Conservation (phyloP, 2,888 invertebrate species). For the Sinotaia quadrata region DNA sequence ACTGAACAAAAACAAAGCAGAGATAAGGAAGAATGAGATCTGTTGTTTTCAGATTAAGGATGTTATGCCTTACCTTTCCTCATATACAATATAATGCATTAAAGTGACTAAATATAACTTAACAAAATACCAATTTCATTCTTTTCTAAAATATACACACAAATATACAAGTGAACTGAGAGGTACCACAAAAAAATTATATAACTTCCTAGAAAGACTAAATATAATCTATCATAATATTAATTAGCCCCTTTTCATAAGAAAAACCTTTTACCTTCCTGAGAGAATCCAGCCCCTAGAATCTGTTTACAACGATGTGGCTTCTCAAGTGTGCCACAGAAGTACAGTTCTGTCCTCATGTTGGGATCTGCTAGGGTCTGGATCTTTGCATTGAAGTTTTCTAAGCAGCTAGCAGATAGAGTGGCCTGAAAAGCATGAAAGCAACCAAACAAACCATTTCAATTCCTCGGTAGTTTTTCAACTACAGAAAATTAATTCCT, state of each 20-base stretch:
- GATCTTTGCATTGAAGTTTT: slow-evolving; percentile 43
- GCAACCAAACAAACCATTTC: too few relatives aligned
- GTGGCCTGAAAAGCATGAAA: slow-evolving; percentile 46
- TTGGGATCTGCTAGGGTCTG: slow-evolving; percentile 48
- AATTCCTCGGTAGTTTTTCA: too few relatives aligned
- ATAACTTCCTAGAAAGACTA: background rate
- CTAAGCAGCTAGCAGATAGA: slow-evolving; percentile 45
- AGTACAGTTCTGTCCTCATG: slow-evolving; percentile 63
- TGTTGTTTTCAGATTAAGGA: too few relatives aligned
- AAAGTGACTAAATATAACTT: too few relatives aligned
- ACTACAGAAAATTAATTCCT: too few relatives aligned
- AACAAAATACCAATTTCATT: too few relatives aligned
- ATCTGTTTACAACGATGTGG: slow-evolving; percentile 61
- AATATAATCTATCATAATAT: too few relatives aligned
- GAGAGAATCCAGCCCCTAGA: slow-evolving; percentile 61
- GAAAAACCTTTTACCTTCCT: slow-evolving; percentile 53
- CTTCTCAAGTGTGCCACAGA: slow-evolving; percentile 60
- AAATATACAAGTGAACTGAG: background rate
- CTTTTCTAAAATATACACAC: background rate
- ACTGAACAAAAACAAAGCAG: too few relatives aligned
- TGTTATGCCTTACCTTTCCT: too few relatives aligned
- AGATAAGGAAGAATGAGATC: too few relatives aligned
- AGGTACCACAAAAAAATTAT: slow-evolving; percentile 2
- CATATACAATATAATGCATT: too few relatives aligned
- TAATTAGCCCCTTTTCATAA: background rate